phyloP scores from a whole-genome alignment of 2,888 invertebrate species.

The Odontocolon sp. region DNA sequence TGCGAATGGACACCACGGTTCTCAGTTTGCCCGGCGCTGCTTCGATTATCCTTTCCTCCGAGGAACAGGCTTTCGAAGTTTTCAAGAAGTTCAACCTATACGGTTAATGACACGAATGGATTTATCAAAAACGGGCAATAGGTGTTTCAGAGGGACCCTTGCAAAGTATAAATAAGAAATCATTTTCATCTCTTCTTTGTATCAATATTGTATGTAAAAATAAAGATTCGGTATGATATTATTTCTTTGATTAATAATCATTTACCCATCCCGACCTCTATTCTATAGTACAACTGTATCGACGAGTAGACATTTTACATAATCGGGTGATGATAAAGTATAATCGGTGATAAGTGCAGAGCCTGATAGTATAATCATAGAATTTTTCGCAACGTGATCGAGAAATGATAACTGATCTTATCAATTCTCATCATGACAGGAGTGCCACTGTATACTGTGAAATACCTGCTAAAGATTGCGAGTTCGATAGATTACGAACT shows the following conservation, averaged over 20 bases:
- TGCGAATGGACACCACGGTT: constrained; percentile 37
- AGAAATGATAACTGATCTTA: too few relatives aligned
- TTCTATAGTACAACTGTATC: too few relatives aligned
- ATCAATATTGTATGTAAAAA: neutral
- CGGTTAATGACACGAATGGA: neutral
- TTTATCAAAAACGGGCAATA: neutral
- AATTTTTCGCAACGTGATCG: too few relatives aligned
- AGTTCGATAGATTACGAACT: too few relatives aligned
- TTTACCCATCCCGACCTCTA: neutral
- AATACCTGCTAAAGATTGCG: too few relatives aligned
- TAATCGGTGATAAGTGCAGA: too few relatives aligned
- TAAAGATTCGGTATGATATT: neutral
- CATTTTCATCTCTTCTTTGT: neutral
- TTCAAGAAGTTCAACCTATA: neutral
- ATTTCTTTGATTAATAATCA: too few relatives aligned
- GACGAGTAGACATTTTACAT: too few relatives aligned
- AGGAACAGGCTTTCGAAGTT: neutral
- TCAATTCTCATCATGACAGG: too few relatives aligned
- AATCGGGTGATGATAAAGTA: too few relatives aligned
- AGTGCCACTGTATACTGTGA: too few relatives aligned
- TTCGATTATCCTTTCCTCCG: constrained; percentile 55
- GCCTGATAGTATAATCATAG: too few relatives aligned
- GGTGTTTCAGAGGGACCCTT: neutral
- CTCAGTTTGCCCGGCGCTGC: constrained; percentile 57
- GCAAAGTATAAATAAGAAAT: neutral